These are phyloP conservation scores for Leptinotarsa tumamoca DNA, from an alignment of 2,888 invertebrate species.

Conservation along the genomic window DNA sequence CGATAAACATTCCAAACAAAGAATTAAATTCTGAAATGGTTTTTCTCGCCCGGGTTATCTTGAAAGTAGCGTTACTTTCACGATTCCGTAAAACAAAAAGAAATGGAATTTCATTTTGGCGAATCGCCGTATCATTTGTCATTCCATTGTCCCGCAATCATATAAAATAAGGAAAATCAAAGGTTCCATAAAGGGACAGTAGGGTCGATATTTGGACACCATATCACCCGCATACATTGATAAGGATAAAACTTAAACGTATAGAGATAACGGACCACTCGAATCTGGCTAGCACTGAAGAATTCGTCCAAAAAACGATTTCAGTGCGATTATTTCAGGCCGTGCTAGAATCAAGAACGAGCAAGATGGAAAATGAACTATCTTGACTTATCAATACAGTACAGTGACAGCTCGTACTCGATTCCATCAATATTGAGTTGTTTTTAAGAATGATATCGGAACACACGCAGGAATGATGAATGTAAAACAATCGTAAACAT, in stretches of 20 bases:
- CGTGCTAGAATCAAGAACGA: constrained; percentile 35
- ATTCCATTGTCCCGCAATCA: constrained; percentile 33
- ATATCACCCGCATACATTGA: constrained; percentile 41
- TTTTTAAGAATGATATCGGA: constrained; percentile 12
- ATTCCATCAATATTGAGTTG: constrained; percentile 21
- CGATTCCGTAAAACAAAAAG: not conserved
- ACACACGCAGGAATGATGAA: constrained; percentile 17
- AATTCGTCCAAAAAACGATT: constrained; percentile 20
- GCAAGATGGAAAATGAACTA: constrained; percentile 41
- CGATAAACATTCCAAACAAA: constrained; percentile 2
- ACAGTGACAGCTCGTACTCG: constrained; percentile 43
- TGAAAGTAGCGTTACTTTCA: not conserved
- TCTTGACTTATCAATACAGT: constrained; percentile 27
- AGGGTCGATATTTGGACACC: constrained; percentile 47
- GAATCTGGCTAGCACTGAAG: not conserved
- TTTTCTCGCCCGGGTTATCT: not conserved
- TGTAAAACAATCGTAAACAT: constrained; percentile 24
- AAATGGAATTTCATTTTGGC: not conserved
- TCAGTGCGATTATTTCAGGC: constrained; percentile 28
- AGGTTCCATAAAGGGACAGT: constrained; percentile 36
- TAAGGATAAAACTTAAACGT: constrained; percentile 31
- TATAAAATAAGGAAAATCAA: constrained; percentile 29
- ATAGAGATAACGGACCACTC: constrained; percentile 26
- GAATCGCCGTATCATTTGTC: constrained; percentile 14
- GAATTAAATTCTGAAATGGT: not conserved